Percentiles rank a stretch among this genome's conserved stretches.
phyloP scores from a whole-genome alignment of 2,113 vertebrate species.

The Chaetorhynchus papuensis region DNA sequence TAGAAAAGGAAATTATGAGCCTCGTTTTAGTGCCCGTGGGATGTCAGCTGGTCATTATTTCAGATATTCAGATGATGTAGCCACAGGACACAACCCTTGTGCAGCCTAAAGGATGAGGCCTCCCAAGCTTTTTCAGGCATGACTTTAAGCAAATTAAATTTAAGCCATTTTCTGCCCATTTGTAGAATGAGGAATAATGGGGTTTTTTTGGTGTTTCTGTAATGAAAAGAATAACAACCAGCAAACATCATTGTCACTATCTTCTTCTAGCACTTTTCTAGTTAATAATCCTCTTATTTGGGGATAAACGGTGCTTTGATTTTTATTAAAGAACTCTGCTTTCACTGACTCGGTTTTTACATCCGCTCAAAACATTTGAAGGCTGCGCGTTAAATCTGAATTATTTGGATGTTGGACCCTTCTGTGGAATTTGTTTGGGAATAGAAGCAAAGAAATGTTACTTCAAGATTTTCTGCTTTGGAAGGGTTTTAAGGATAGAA shows the following conservation, averaged over 20 bases:
- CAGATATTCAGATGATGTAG: neutral
- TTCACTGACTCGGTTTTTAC: neutral
- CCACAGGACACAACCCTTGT: neutral
- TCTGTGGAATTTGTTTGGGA: neutral
- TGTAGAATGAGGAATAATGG: neutral
- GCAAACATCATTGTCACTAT: neutral
- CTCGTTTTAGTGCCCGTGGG: accelerated
- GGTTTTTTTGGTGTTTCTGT: neutral
- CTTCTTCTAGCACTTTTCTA: neutral
- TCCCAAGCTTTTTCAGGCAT: neutral
- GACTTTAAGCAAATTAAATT: neutral
- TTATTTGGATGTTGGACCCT: neutral
- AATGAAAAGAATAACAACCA: neutral
- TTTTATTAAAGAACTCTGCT: neutral
- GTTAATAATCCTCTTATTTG: neutral
- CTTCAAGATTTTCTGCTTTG: neutral
- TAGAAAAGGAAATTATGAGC: neutral
- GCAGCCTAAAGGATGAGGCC: neutral
- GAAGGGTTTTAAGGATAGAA: neutral
- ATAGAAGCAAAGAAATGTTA: neutral
- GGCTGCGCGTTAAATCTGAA: neutral
- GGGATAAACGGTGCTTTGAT: neutral
- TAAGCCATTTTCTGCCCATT: neutral
- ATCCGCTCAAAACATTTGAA: neutral
- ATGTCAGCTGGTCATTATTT: neutral